A percentile compares a stretch with the other conserved stretches of the same genome.
Evolutionary conservation across 2,113 vertebrate species (phyloP).

Genomic region (Corythornis madagascariensis): DNA sequence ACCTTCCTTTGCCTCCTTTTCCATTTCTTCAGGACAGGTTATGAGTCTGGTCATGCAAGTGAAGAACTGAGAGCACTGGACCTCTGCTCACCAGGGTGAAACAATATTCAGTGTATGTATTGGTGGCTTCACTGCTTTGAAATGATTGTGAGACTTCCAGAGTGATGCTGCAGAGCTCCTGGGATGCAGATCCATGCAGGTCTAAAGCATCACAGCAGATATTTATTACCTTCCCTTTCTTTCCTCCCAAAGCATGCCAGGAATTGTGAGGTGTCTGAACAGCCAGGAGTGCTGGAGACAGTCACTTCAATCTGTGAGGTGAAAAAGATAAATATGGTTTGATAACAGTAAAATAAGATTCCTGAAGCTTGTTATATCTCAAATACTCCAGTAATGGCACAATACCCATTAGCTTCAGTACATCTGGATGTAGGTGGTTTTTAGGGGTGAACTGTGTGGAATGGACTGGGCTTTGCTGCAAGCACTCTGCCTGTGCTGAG

Average conservation of each 20-base stretch:
- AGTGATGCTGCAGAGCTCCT: background rate
- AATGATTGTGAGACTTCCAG: background rate
- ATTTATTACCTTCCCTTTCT: background rate
- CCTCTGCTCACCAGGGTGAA: background rate
- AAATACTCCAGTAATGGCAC: background rate
- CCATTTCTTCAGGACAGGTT: background rate
- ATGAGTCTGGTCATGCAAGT: background rate
- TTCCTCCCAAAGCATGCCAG: background rate
- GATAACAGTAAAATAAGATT: background rate
- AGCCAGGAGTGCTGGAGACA: background rate
- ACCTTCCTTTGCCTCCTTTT: background rate
- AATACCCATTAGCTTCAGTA: background rate
- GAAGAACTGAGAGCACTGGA: background rate
- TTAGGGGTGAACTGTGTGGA: no score
- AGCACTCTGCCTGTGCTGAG: no score
- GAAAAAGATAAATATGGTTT: background rate
- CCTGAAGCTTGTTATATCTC: background rate
- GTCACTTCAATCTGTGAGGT: background rate
- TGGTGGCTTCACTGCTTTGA: background rate
- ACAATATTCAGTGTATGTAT: background rate
- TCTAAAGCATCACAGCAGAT: background rate
- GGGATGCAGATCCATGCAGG: background rate
- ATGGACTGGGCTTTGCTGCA: no score
- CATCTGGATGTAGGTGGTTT: no score
- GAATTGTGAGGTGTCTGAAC: background rate